Conservation (phyloP, 2,888 invertebrate species). For the Brassicogethes aeneus region DNA sequence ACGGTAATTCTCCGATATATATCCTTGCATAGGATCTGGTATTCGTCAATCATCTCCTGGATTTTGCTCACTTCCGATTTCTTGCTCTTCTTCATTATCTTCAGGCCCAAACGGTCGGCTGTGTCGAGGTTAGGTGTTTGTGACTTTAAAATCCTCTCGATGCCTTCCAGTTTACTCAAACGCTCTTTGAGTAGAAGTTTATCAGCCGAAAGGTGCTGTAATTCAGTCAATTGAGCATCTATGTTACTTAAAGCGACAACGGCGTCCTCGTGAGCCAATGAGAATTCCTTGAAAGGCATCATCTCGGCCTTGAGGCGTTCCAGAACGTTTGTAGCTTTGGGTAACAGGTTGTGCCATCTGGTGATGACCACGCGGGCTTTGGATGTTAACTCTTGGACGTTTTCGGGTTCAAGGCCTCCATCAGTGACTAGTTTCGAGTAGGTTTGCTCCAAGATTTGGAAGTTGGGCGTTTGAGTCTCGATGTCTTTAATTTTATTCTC, state of each 20-base stretch:
- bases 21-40: slow-evolving; percentile 54
- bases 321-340: slow-evolving; percentile 49
- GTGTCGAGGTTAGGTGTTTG: slow-evolving; percentile 45
- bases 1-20: slow-evolving; percentile 46
- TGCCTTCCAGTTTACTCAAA: slow-evolving; percentile 42
- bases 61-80: slow-evolving; percentile 48
- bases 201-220: slow-evolving; percentile 50
- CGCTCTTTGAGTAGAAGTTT: slow-evolving; percentile 39
- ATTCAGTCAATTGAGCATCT: slow-evolving; percentile 62
- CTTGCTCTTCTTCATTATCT: slow-evolving; percentile 50
- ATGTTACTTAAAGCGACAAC: slow-evolving; percentile 62
- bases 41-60: slow-evolving; percentile 55
- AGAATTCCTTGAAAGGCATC: slow-evolving; percentile 58
- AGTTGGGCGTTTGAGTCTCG: slow-evolving; percentile 46
- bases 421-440: slow-evolving; percentile 61
- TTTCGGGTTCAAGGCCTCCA: slow-evolving; percentile 59
- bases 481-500: slow-evolving; percentile 48
- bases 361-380: slow-evolving; percentile 50
- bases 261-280: slow-evolving; percentile 60
- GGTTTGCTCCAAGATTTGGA: slow-evolving; percentile 57
- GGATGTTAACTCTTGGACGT: slow-evolving; percentile 53
- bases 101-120: slow-evolving; percentile 52
- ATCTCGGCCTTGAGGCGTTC: slow-evolving; percentile 50
- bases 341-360: slow-evolving; percentile 58
- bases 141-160: slow-evolving; percentile 49